These are phyloP conservation scores for Miniopterus natalensis DNA, from an alignment of 2,113 vertebrate species.

Conservation along the genomic window DNA sequence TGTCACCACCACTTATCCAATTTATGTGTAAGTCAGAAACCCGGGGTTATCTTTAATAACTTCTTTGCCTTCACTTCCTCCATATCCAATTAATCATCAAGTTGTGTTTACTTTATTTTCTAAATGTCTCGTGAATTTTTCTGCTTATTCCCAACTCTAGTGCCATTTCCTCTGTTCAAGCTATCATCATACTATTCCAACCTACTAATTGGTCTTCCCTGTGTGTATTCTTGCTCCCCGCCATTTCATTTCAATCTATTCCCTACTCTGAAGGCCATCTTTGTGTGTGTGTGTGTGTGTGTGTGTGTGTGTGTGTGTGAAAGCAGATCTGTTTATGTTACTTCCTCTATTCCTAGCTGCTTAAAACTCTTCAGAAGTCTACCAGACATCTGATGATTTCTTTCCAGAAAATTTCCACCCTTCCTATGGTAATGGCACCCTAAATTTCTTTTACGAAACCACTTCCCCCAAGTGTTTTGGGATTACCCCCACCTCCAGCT, in stretches of 20 bases:
- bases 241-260: neutral
- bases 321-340: slow-evolving; percentile 41
- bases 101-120: slow-evolving; percentile 1
- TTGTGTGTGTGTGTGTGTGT: neutral
- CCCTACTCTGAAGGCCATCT: neutral
- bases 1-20: neutral
- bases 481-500: neutral
- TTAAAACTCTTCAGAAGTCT: neutral
- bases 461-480: neutral
- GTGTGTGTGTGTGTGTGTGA: neutral
- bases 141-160: neutral
- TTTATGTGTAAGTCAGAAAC: neutral
- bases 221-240: neutral
- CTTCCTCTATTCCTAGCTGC: neutral
- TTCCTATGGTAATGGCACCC: neutral
- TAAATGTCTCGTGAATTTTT: neutral
- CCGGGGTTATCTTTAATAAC: neutral
- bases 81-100: neutral
- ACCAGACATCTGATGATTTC: neutral
- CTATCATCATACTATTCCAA: neutral
- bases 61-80: neutral
- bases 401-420: neutral
- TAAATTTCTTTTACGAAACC: slow-evolving; percentile 34
- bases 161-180: neutral
- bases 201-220: neutral